A percentile compares a stretch with the other conserved stretches of the same genome.
These are phyloP conservation scores for Nephrocerus scutellatus DNA, from an alignment of 2,888 invertebrate species.

Conservation along the genomic window DNA sequence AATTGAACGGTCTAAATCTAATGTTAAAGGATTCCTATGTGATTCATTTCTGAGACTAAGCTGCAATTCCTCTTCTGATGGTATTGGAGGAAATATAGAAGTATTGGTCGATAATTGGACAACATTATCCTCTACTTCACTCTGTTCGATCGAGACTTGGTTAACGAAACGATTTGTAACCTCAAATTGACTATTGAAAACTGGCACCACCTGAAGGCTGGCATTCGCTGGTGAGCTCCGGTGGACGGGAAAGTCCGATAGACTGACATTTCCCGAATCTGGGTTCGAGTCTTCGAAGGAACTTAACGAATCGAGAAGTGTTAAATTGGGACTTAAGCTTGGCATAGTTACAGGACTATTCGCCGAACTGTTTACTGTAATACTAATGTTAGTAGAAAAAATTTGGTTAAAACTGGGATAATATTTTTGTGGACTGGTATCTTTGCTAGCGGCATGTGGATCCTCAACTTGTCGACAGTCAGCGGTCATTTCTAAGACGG, in stretches of 20 bases:
- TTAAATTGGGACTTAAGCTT: no score
- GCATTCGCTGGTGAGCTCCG: constrained; percentile 26
- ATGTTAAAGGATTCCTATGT: no score
- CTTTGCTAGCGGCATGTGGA: background rate
- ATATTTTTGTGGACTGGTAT: constrained; percentile 1
- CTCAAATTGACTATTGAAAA: constrained; percentile 40
- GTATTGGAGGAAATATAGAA: constrained; percentile 36
- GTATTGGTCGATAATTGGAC: no score
- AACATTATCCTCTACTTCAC: constrained; percentile 14
- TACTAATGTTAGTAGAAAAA: constrained; percentile 39
- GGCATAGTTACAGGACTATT: no score
- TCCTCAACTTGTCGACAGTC: constrained; percentile 18
- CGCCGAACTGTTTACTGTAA: constrained; percentile 36
- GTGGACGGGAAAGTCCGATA: constrained; percentile 39
- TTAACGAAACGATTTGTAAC: constrained; percentile 35
- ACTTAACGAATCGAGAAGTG: constrained; percentile 38
- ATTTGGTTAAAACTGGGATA: constrained; percentile 38
- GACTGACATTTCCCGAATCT: constrained; percentile 45
- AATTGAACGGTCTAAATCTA: no score
- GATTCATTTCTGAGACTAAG: constrained; percentile 33
- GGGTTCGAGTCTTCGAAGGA: constrained; percentile 42
- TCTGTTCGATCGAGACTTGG: constrained; percentile 31
- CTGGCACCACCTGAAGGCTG: constrained; percentile 35
- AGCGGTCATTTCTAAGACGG: constrained; percentile 39
- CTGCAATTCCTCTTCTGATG: constrained; percentile 33